phyloP scores from a whole-genome alignment of 2,888 invertebrate genomes.

The Mesorhabditis belari region DNA sequence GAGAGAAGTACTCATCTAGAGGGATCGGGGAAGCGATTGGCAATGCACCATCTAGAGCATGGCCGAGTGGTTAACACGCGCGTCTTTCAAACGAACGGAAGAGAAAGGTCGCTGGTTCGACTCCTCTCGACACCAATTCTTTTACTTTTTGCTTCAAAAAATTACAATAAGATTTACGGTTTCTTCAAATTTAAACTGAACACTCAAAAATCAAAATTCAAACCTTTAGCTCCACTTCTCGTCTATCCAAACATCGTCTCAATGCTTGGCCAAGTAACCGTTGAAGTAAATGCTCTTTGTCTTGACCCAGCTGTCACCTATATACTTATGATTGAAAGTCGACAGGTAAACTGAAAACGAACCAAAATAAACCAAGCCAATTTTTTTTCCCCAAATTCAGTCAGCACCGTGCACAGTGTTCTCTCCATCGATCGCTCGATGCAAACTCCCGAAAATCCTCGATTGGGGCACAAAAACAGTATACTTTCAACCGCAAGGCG shows the following conservation, averaged over 20 bases:
- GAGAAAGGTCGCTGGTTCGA: too few relatives aligned
- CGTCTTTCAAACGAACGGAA: too few relatives aligned
- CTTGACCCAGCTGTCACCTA: constrained; percentile 61
- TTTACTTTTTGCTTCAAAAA: too few relatives aligned
- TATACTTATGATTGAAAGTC: constrained; percentile 18
- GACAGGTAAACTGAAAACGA: constrained; percentile 7
- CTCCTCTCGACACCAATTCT: too few relatives aligned
- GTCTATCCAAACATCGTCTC: constrained; percentile 77
- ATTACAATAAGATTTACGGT: not conserved
- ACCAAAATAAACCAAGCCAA: not conserved
- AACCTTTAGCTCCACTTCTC: constrained; percentile 23
- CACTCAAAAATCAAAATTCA: too few relatives aligned
- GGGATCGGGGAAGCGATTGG: too few relatives aligned
- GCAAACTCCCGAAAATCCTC: constrained; percentile 20
- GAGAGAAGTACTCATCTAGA: too few relatives aligned
- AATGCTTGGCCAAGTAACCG: constrained; percentile 89
- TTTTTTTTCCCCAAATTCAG: constrained; percentile 7
- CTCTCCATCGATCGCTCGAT: constrained; percentile 27
- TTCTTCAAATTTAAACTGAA: not conserved
- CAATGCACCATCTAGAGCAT: not conserved
- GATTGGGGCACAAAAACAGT: constrained; percentile 33
- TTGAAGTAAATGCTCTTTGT: constrained; percentile 91
- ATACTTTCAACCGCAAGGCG: constrained; percentile 23
- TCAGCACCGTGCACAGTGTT: constrained; percentile 18
- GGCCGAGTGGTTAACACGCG: too few relatives aligned